phyloP scores from a whole-genome alignment of 2,888 invertebrate species.

The Caenorhabditis auriculariae region DNA sequence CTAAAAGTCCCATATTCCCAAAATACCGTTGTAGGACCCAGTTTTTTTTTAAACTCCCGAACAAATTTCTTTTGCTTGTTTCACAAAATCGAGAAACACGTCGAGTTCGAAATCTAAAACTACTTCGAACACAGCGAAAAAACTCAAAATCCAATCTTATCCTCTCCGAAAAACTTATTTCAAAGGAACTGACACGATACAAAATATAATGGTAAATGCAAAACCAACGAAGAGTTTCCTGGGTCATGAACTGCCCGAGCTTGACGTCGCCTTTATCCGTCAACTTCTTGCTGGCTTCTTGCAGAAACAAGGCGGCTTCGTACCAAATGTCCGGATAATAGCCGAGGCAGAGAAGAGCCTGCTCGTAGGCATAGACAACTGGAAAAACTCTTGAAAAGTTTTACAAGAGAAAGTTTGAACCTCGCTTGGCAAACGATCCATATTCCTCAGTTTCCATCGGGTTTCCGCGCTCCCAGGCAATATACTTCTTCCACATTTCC shows the following conservation, averaged over 20 bases:
- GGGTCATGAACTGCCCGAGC: slow-evolving; percentile 29
- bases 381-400: slow-evolving; percentile 35
- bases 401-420: slow-evolving; percentile 45
- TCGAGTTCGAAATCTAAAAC: no score
- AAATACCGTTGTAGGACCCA: no score
- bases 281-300: slow-evolving; percentile 87
- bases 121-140: background rate
- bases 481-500: slow-evolving; percentile 97
- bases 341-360: slow-evolving; percentile 89
- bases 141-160: background rate
- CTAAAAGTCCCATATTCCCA: no score
- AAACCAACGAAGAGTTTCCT: slow-evolving; percentile 45
- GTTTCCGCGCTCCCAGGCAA: slow-evolving; percentile 93
- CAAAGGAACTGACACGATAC: background rate
- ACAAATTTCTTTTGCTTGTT: no score
- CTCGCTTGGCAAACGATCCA: slow-evolving; percentile 82
- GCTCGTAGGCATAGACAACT: slow-evolving; percentile 98
- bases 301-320: slow-evolving; percentile 94
- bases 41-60: no score
- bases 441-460: slow-evolving; percentile 94
- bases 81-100: no score
- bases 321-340: slow-evolving; percentile 99
- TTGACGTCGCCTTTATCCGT: slow-evolving; percentile 71
- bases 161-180: background rate
- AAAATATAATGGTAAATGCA: background rate